A percentile compares a stretch with the other conserved stretches of the same genome.
These are phyloP conservation scores for Margaritifera margaritifera DNA, from an alignment of 2,888 invertebrate species.

Conservation along the genomic window DNA sequence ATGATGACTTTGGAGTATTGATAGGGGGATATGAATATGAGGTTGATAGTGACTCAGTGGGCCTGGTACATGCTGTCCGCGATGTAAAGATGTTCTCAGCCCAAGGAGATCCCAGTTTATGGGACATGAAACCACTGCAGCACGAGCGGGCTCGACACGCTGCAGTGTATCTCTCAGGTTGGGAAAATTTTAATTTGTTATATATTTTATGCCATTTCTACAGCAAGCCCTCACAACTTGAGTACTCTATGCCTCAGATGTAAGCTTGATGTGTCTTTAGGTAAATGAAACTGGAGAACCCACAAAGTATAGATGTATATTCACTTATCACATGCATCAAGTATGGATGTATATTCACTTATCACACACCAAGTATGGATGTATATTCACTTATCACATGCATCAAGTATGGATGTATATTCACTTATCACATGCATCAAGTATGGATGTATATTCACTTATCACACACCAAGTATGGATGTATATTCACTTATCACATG, in stretches of 20 bases:
- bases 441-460: no score
- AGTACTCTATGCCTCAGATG: not conserved
- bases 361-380: no score
- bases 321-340: no score
- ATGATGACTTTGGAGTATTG: conserved; percentile 32
- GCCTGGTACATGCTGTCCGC: conserved; percentile 23
- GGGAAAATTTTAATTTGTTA: not conserved
- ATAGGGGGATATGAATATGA: conserved; percentile 42
- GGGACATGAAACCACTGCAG: conserved; percentile 33
- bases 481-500: no score
- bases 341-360: no score
- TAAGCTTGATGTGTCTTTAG: no score
- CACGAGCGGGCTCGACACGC: conserved; percentile 42
- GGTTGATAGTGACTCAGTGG: conserved; percentile 29
- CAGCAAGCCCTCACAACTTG: not conserved
- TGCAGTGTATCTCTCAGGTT: conserved; percentile 38
- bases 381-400: no score
- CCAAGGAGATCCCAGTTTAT: conserved; percentile 33
- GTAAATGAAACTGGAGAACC: no score
- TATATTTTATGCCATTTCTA: not conserved
- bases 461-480: no score
- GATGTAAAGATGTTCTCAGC: conserved; percentile 37
- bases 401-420: no score
- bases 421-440: no score
- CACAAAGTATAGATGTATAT: no score